These are phyloP conservation scores for Prionace glauca DNA, from an alignment of 2,797 vertebrate genomes.

Conservation along the genomic window DNA sequence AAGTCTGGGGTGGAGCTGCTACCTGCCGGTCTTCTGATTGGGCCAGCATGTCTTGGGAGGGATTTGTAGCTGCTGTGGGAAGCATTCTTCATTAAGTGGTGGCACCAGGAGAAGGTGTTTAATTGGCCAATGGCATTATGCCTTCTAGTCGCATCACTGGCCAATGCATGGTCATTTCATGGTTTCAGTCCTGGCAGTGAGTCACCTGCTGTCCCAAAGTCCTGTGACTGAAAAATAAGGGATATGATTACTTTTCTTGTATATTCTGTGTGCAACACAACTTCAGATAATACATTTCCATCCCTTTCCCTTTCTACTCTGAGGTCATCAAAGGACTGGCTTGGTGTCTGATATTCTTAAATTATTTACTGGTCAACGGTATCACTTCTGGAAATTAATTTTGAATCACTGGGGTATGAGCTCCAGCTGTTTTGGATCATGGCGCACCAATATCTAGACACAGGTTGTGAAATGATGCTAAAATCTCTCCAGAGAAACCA, in stretches of 20 bases:
- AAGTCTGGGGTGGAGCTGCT: too few species aligned
- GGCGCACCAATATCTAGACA: not conserved
- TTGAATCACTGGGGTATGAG: not conserved
- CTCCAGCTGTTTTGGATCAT: not conserved
- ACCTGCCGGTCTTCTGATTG: too few species aligned
- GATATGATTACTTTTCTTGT: not conserved
- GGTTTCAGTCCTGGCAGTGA: too few species aligned
- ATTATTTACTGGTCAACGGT: not conserved
- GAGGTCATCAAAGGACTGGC: not conserved
- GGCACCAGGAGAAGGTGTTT: too few species aligned
- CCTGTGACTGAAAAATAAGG: not conserved
- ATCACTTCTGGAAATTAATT: not conserved
- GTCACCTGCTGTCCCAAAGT: too few species aligned
- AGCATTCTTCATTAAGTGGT: too few species aligned
- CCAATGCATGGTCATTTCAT: too few species aligned
- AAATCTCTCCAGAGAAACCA: not conserved
- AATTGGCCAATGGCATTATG: too few species aligned
- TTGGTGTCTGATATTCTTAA: not conserved
- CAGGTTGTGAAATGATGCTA: not conserved
- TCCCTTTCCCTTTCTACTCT: not conserved
- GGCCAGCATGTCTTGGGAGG: too few species aligned
- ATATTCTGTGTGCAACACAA: not conserved
- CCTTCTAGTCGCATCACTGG: too few species aligned
- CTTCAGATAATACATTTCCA: not conserved
- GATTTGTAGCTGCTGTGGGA: too few species aligned